Evolutionary conservation across 2,797 vertebrate genomes (phyloP).

Genomic region (Darevskia mixta): DNA sequence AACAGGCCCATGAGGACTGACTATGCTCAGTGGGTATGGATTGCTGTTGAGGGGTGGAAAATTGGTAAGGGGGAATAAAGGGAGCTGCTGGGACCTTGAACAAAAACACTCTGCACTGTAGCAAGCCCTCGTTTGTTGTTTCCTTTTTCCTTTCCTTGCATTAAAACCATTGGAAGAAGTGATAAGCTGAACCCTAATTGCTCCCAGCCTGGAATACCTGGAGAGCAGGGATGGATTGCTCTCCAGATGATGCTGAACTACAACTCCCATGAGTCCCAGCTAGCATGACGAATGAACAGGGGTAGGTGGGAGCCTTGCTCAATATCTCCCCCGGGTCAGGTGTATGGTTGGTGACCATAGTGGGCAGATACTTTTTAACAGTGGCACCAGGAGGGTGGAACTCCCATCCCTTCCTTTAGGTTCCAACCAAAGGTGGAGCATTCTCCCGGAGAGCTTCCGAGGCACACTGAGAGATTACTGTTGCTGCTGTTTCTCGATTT

Average conservation of each 20-base stretch:
- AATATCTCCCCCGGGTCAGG: background rate
- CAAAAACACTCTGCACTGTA: too few relatives aligned
- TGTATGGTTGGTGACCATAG: background rate
- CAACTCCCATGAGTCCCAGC: too few relatives aligned
- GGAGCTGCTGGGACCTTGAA: too few relatives aligned
- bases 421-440: background rate
- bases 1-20: too few relatives aligned
- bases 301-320: background rate
- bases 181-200: background rate
- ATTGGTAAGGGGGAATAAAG: too few relatives aligned
- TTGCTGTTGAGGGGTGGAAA: too few relatives aligned
- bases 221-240: background rate
- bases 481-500: background rate
- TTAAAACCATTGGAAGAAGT: background rate
- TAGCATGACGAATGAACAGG: too few relatives aligned
- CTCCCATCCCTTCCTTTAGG: background rate
- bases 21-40: too few relatives aligned
- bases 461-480: background rate
- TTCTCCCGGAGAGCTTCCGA: background rate
- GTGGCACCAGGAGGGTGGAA: background rate
- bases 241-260: too few relatives aligned
- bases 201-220: background rate
- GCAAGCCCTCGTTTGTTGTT: too few relatives aligned
- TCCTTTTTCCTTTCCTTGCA: background rate
- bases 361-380: background rate